These are phyloP conservation scores for Phylloscopus collybita DNA, from an alignment of 2,797 vertebrate genomes.

Conservation along the genomic window DNA sequence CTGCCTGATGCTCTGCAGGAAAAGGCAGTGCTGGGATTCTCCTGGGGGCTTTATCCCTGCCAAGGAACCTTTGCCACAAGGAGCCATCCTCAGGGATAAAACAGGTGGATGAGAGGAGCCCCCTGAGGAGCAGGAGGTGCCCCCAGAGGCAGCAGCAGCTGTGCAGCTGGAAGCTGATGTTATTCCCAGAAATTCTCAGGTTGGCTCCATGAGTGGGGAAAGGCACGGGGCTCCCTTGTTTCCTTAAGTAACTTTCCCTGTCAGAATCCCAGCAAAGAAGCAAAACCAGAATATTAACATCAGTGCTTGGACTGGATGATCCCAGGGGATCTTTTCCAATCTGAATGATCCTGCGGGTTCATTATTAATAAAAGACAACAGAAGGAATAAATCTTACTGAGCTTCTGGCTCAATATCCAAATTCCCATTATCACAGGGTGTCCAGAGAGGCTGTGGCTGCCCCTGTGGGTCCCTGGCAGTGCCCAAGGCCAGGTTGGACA, in stretches of 20 bases:
- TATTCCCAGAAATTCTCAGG: neutral
- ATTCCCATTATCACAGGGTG: neutral
- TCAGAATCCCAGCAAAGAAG: neutral
- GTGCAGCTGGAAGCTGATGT: neutral
- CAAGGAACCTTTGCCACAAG: neutral
- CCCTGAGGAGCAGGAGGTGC: neutral
- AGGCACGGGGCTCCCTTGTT: neutral
- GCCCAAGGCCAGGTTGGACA: fast-evolving
- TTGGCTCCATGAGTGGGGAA: neutral
- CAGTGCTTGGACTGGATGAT: neutral
- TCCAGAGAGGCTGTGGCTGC: neutral
- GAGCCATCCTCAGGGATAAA: neutral
- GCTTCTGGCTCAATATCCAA: neutral
- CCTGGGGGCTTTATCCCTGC: neutral
- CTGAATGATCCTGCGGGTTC: neutral
- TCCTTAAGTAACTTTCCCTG: neutral
- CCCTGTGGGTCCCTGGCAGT: neutral
- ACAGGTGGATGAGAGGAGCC: neutral
- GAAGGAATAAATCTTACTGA: neutral
- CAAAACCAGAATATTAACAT: neutral
- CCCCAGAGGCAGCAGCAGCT: neutral
- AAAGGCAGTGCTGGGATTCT: neutral
- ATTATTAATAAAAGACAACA: neutral
- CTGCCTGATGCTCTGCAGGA: neutral
- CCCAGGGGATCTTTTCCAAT: neutral